Evolutionary conservation across 1,140 invertebrate genomes (phyloP).

Genomic region (Forficula auricularia): DNA sequence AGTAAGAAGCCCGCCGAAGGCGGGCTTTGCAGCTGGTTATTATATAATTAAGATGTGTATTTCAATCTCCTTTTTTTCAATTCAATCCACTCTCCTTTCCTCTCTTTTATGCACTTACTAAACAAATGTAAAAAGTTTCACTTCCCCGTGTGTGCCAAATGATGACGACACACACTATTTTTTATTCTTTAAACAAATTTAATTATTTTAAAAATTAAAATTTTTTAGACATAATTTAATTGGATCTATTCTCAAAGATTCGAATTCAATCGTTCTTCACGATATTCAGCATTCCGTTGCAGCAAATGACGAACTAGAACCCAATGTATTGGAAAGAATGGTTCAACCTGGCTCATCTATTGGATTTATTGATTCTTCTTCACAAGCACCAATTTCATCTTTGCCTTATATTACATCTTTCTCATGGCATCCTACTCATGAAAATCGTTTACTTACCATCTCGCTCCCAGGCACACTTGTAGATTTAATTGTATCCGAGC

Average conservation of each 20-base stretch:
- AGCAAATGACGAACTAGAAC: constrained; percentile 52
- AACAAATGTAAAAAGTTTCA: too few relatives aligned
- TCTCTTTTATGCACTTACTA: too few relatives aligned
- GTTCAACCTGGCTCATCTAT: constrained; percentile 33
- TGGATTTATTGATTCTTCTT: constrained; percentile 18
- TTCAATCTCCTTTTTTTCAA: too few relatives aligned
- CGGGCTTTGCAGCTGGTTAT: too few relatives aligned
- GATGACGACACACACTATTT: too few relatives aligned
- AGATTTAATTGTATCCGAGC: constrained; percentile 60
- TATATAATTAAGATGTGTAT: too few relatives aligned
- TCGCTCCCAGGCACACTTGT: constrained; percentile 36
- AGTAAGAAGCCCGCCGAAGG: too few relatives aligned
- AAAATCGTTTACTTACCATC: constrained; percentile 55
- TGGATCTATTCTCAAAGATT: constrained; percentile 54
- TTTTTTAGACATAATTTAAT: constrained; percentile 49
- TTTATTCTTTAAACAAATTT: too few relatives aligned
- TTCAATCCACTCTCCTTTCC: too few relatives aligned
- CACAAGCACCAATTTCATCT: too few relatives aligned
- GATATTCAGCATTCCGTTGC: constrained; percentile 59
- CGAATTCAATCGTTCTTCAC: constrained; percentile 45
- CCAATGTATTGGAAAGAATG: constrained; percentile 53
- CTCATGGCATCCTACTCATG: constrained; percentile 64
- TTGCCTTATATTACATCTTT: constrained; percentile 42
- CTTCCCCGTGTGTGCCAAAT: too few relatives aligned
- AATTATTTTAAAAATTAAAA: too few relatives aligned